Percentiles rank a stretch among this genome's conserved stretches.
Evolutionary conservation across 2,888 invertebrate genomes (phyloP).

Genomic region (Autographa pulchrina): DNA sequence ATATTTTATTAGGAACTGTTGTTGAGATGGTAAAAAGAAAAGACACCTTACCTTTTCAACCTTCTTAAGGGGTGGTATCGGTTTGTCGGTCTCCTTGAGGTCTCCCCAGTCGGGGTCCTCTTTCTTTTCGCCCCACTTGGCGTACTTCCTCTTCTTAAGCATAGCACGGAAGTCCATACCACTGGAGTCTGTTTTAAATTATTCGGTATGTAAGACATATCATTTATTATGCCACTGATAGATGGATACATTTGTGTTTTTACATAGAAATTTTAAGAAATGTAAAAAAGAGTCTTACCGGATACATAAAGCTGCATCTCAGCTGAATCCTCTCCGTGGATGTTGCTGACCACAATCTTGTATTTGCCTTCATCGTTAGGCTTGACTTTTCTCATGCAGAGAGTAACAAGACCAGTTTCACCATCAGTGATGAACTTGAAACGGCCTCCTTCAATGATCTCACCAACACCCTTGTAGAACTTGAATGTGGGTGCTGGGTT

Average conservation of each 20-base stretch:
- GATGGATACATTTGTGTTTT: no score
- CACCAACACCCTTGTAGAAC: conserved; percentile 98
- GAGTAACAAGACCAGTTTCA: conserved; percentile 96
- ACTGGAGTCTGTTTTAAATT: conserved; percentile 94
- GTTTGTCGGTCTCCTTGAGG: conserved; percentile 97
- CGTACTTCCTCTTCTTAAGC: conserved; percentile 98
- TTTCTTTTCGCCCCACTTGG: conserved; percentile 97
- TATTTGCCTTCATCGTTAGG: conserved; percentile 99
- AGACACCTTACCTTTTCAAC: conserved; percentile 95
- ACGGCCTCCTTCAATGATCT: conserved; percentile 98
- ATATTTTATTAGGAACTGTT: conserved; percentile 17
- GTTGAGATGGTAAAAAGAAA: conserved; percentile 20
- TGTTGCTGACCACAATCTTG: conserved; percentile 97
- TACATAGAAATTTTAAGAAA: no score
- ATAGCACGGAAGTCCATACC: conserved; percentile 99
- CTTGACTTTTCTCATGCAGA: conserved; percentile 98
- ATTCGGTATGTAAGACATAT: no score
- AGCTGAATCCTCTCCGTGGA: conserved; percentile 98
- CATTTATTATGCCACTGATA: no score
- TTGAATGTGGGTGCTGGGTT: conserved; percentile 98
- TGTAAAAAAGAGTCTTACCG: conserved; percentile 89
- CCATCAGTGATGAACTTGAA: conserved; percentile 98
- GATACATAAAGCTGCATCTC: conserved; percentile 99
- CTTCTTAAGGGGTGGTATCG: conserved; percentile 96
- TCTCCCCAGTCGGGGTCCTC: conserved; percentile 98